Percentiles rank a stretch among this genome's conserved stretches.
phyloP scores from a whole-genome alignment of 2,797 vertebrate species.

The Helicolenus hilgendorfi region DNA sequence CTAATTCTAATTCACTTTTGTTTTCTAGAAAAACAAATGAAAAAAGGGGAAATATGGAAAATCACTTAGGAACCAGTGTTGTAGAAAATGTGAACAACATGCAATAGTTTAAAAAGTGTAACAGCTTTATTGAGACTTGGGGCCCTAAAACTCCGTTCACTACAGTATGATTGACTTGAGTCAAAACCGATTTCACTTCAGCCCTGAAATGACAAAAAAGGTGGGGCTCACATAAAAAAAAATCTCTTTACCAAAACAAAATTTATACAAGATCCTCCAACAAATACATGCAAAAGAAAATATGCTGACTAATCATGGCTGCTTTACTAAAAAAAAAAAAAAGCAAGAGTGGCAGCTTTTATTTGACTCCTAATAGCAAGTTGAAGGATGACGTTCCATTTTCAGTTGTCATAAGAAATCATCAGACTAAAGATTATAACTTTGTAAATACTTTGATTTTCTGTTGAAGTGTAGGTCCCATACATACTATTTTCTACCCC shows the following conservation, averaged over 20 bases:
- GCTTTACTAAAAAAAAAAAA: slow-evolving; percentile 71
- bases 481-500: slow-evolving; percentile 73
- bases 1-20: background rate
- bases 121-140: slow-evolving; percentile 86
- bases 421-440: slow-evolving; percentile 59
- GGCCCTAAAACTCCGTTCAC: slow-evolving; percentile 72
- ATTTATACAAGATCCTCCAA: slow-evolving; percentile 62
- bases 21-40: background rate
- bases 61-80: background rate
- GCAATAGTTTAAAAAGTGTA: slow-evolving; percentile 62
- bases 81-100: slow-evolving; percentile 2
- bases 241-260: slow-evolving; percentile 35
- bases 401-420: slow-evolving; percentile 41
- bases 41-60: background rate
- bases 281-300: slow-evolving; percentile 76
- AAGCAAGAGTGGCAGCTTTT: slow-evolving; percentile 40
- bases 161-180: slow-evolving; percentile 70
- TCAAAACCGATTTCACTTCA: slow-evolving; percentile 68
- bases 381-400: background rate
- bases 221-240: slow-evolving; percentile 37
- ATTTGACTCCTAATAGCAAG: slow-evolving; percentile 46
- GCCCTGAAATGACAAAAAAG: slow-evolving; percentile 60
- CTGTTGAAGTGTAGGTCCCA: slow-evolving; percentile 61
- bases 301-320: slow-evolving; percentile 48
- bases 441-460: slow-evolving; percentile 71